Conservation (phyloP, 1,140 invertebrate genomes). For the Anagrus nilaparvatae region DNA sequence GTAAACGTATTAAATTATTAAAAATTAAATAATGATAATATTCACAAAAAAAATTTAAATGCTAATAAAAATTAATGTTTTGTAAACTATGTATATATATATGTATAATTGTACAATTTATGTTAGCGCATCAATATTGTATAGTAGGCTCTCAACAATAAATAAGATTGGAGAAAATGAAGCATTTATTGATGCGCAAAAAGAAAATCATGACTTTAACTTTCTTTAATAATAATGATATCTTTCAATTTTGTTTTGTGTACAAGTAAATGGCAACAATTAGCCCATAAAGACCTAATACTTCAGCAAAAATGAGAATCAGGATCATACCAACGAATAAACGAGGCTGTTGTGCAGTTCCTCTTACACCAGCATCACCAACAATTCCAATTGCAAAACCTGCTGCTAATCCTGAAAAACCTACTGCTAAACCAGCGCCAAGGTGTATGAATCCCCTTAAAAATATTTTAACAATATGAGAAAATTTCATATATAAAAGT, state of each 20-base stretch:
- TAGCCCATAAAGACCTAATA: slow-evolving; percentile 98
- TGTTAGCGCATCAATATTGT: slow-evolving; percentile 14
- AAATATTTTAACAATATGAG: slow-evolving; percentile 25
- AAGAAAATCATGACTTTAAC: slow-evolving; percentile 17
- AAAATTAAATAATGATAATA: slow-evolving; percentile 4
- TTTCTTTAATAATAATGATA: slow-evolving; percentile 10
- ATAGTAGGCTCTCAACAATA: slow-evolving; percentile 15
- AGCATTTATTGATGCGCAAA: slow-evolving; percentile 15
- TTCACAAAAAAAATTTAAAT: slow-evolving; percentile 10
- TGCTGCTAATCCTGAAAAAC: slow-evolving; percentile 93
- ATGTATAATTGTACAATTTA: slow-evolving; percentile 18
- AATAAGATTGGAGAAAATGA: slow-evolving; percentile 14
- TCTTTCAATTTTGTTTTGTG: slow-evolving; percentile 52
- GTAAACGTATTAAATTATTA: slow-evolving; percentile 3
- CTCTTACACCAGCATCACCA: slow-evolving; percentile 95
- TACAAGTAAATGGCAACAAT: slow-evolving; percentile 98
- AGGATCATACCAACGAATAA: slow-evolving; percentile 99
- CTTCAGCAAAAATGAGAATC: slow-evolving; percentile 99
- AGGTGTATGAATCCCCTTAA: slow-evolving; percentile 90
- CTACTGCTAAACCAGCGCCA: slow-evolving; percentile 93
- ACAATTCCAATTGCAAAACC: slow-evolving; percentile 98
- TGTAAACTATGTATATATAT: slow-evolving; percentile 11
- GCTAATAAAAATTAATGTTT: slow-evolving; percentile 10
- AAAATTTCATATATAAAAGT: too few relatives aligned
- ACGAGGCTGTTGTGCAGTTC: slow-evolving; percentile 96